Evolutionary conservation across 2,888 invertebrate genomes (phyloP).

Genomic region (Iphiclides podalirius): DNA sequence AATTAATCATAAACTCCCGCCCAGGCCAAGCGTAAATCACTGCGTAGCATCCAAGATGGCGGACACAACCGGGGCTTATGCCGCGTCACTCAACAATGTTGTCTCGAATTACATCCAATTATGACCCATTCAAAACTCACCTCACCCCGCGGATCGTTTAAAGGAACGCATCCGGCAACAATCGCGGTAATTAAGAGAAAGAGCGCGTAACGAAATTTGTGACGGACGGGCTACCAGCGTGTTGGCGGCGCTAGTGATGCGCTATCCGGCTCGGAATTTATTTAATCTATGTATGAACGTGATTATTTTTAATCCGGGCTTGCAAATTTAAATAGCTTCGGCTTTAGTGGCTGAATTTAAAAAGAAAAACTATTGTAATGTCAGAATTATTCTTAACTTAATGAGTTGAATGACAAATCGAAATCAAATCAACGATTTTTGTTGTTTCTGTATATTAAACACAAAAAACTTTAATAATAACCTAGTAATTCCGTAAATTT

Average conservation of each 20-base stretch:
- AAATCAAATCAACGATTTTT: no score
- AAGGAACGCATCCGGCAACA: slow-evolving; percentile 64
- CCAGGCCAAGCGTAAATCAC: slow-evolving; percentile 55
- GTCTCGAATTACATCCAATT: slow-evolving; percentile 78
- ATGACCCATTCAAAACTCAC: slow-evolving; percentile 76
- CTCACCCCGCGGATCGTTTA: slow-evolving; percentile 53
- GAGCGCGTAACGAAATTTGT: slow-evolving; percentile 69
- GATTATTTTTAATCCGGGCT: no score
- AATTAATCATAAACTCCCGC: slow-evolving; percentile 64
- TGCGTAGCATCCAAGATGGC: slow-evolving; percentile 70
- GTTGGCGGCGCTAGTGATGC: slow-evolving; percentile 49
- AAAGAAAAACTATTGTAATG: no score
- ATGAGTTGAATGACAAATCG: no score
- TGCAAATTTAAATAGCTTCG: no score
- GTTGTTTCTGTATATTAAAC: no score
- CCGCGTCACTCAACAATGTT: slow-evolving; percentile 64
- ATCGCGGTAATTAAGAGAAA: slow-evolving; percentile 72
- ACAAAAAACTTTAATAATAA: no score
- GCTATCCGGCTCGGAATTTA: no score
- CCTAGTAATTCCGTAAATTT: no score
- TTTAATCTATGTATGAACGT: no score
- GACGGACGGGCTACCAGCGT: slow-evolving; percentile 67
- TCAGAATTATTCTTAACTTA: no score
- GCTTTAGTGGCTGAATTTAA: no score
- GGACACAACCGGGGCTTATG: slow-evolving; percentile 39